Base-by-base conservation (phyloP, 2,888 invertebrate genomes). In the Trachelus iudaicus region DNA sequence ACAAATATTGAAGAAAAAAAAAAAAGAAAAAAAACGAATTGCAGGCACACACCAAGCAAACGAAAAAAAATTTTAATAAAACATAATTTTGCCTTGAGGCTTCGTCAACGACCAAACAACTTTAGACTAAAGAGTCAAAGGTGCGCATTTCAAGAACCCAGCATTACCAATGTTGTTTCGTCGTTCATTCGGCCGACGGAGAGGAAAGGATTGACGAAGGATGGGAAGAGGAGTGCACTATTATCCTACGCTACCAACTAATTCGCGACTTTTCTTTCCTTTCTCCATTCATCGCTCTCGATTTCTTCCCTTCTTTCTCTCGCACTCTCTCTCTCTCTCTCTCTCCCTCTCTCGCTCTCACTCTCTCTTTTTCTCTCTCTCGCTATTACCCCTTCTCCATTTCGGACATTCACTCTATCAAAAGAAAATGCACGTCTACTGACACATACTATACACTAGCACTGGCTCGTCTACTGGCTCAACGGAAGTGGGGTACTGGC, bases 191-290 rank as follows among this genome's bases (percentile, higher is more conserved):
- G 76, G 78, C 77, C 78, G 76, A 80, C 79, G 78, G 82, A 83
- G 81, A 79, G 81, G 82, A 79, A 81, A 83, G 86, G 85, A 86
- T 84, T 81, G 79, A 79, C 79, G 82, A 83, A 79, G 84, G 86
- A 82, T 73, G 81, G 84, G 85, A 89, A 83, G 81, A 85, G 85
- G 88, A 89, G 85, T 87, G 86, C 85, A 86, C 85, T 86, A 40
- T 40, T 40, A 86, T 81, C 84, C 86, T 87, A 87, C 80, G 79
- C 85, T 87, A 88, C 84, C 79, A 80, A 83, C 83, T 86, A 85
- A 79, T 83, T 35, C 31, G n/a, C 30, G n/a, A 33, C 37, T 37
- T 15, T 34, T n/a, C 11, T 15, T 15, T 69, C 30, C 69, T 30
- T 15, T 33, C 30, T 69, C 69, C 33, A 4, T 30, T 33, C 15